These are phyloP conservation scores for Salticus scenicus DNA, from an alignment of 2,888 invertebrate genomes.

Conservation along the genomic window DNA sequence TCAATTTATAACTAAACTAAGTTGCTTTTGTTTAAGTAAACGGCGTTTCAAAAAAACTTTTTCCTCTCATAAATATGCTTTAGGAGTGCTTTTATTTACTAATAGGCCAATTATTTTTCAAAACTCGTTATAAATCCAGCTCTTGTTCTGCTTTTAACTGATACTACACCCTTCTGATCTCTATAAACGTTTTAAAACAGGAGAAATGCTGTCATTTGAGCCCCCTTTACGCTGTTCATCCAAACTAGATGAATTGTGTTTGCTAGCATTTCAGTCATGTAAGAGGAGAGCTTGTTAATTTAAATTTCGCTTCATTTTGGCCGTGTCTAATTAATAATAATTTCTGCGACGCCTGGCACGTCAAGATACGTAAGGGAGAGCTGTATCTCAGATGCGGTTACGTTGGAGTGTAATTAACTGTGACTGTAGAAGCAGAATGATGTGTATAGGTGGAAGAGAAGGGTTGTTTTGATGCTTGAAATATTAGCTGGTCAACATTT, in stretches of 20 bases:
- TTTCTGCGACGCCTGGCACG: constrained; percentile 48
- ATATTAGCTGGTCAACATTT: not conserved
- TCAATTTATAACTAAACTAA: too few relatives aligned
- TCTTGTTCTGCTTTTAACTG: too few relatives aligned
- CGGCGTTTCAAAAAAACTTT: too few relatives aligned
- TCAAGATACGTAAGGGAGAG: constrained; percentile 49
- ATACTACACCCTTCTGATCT: too few relatives aligned
- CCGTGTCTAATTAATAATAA: constrained; percentile 57
- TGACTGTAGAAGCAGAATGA: constrained; percentile 36
- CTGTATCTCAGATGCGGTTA: constrained; percentile 20
- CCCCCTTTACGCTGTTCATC: not conserved
- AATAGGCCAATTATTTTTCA: too few relatives aligned
- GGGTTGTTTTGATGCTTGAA: not conserved
- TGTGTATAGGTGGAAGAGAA: not conserved
- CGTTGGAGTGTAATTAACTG: constrained; percentile 43
- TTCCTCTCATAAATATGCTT: too few relatives aligned
- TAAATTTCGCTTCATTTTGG: constrained; percentile 61
- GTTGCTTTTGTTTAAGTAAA: too few relatives aligned
- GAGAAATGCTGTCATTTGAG: not conserved
- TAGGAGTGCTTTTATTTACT: too few relatives aligned
- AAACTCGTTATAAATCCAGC: too few relatives aligned
- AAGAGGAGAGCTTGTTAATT: constrained; percentile 5
- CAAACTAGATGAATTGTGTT: not conserved
- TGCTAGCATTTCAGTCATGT: not conserved
- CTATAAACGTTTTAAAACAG: not conserved